Conservation (phyloP, 2,113 vertebrate genomes). For the Oceanodroma tethys region DNA sequence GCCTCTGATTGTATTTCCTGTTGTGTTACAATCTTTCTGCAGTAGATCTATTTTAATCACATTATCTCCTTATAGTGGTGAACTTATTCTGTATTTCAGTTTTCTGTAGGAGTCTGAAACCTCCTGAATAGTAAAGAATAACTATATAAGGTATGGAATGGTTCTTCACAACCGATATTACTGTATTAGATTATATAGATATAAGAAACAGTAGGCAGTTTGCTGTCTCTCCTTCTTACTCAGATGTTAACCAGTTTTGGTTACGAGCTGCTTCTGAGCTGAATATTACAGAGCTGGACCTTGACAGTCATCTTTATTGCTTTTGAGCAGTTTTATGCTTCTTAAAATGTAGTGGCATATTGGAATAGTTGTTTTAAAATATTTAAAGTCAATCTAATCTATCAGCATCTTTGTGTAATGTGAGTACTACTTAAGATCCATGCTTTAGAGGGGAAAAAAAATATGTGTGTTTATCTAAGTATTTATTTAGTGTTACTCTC, state of each 20-base stretch:
- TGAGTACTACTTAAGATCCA: neutral
- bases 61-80: neutral
- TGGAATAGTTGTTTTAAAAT: neutral
- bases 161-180: neutral
- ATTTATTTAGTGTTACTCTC: neutral
- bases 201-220: neutral
- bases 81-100: neutral
- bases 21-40: neutral
- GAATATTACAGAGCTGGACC: neutral
- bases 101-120: neutral
- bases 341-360: neutral
- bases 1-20: neutral
- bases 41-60: neutral
- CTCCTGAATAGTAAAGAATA: neutral
- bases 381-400: neutral
- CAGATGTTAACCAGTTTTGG: neutral
- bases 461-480: neutral
- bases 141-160: neutral
- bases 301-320: neutral
- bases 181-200: neutral
- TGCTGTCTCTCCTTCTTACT: neutral
- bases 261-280: neutral
- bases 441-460: neutral
- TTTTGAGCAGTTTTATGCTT: neutral
- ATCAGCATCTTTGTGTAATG: neutral